phyloP scores from a whole-genome alignment of 2,888 invertebrate genomes.

The Diarsia mendica region DNA sequence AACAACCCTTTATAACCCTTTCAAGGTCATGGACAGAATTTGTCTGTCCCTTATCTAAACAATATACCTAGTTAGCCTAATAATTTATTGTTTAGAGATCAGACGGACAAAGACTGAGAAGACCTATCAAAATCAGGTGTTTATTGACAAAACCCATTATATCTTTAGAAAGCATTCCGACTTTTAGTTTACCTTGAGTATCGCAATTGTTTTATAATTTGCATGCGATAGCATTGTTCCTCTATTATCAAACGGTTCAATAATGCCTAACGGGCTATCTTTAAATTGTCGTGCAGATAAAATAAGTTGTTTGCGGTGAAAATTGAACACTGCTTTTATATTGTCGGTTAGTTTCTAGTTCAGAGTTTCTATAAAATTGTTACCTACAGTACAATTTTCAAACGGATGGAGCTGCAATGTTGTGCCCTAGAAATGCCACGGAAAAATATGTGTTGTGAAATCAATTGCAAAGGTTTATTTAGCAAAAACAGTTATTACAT shows the following conservation, averaged over 20 bases:
- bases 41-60: neutral
- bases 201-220: slow-evolving; percentile 26
- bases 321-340: slow-evolving; percentile 75
- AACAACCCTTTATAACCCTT: neutral
- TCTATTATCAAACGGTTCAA: slow-evolving; percentile 42
- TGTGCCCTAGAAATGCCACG: slow-evolving; percentile 58
- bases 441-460: slow-evolving; percentile 31
- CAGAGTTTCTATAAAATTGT: slow-evolving; percentile 82
- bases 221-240: slow-evolving; percentile 33
- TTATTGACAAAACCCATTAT: neutral
- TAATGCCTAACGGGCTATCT: slow-evolving; percentile 51
- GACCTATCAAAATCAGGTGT: slow-evolving; percentile 2
- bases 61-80: neutral
- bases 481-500: neutral
- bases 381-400: slow-evolving; percentile 71
- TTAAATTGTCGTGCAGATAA: slow-evolving; percentile 65
- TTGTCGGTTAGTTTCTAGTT: slow-evolving; percentile 67
- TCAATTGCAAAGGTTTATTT: neutral
- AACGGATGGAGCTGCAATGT: slow-evolving; percentile 48
- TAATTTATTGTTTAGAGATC: neutral
- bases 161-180: slow-evolving; percentile 8
- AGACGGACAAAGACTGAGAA: neutral
- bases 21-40: neutral
- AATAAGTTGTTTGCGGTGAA: slow-evolving; percentile 73
- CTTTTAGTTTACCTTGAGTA: neutral